Percentiles rank a stretch among this genome's conserved stretches.
phyloP scores from a whole-genome alignment of 1,140 invertebrate species.

The Bombus consobrinus region DNA sequence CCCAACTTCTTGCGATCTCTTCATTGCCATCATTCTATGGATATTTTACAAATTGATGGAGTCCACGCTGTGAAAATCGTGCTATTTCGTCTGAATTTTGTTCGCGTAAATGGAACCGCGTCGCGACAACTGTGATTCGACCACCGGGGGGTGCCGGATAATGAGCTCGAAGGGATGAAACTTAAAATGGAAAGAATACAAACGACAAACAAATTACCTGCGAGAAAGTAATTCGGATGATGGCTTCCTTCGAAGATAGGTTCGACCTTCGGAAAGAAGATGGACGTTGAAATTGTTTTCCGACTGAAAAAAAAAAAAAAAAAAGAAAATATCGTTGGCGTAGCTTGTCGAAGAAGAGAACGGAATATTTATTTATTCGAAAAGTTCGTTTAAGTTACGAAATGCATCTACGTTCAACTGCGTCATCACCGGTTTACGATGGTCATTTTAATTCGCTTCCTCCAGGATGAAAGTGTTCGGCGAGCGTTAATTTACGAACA shows the following conservation, averaged over 20 bases:
- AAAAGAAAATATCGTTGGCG: not conserved
- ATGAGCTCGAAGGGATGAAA: conserved; percentile 42
- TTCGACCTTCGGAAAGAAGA: too few species aligned
- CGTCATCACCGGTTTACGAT: conserved; percentile 20
- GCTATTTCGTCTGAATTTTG: conserved; percentile 48
- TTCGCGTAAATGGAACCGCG: conserved; percentile 42
- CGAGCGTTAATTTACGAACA: conserved; percentile 25
- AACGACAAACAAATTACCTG: not conserved
- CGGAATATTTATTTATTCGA: not conserved
- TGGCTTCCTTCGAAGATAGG: not conserved
- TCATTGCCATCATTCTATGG: not conserved
- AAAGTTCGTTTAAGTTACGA: not conserved
- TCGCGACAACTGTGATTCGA: conserved; percentile 56
- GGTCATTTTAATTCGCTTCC: conserved; percentile 24
- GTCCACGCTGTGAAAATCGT: conserved; percentile 57
- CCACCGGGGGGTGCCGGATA: conserved; percentile 22
- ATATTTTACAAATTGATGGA: not conserved
- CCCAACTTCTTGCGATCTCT: conserved; percentile 4
- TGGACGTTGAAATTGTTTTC: not conserved
- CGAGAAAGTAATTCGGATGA: not conserved
- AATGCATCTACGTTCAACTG: not conserved
- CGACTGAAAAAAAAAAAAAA: too few species aligned
- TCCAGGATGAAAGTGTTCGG: not conserved
- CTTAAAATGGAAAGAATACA: not conserved
- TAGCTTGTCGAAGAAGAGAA: too few species aligned